Evolutionary conservation across 1,140 invertebrate genomes (phyloP), one percentile per base, ranked within the genome.

Genomic region (Drosophila oshimai): DNA sequence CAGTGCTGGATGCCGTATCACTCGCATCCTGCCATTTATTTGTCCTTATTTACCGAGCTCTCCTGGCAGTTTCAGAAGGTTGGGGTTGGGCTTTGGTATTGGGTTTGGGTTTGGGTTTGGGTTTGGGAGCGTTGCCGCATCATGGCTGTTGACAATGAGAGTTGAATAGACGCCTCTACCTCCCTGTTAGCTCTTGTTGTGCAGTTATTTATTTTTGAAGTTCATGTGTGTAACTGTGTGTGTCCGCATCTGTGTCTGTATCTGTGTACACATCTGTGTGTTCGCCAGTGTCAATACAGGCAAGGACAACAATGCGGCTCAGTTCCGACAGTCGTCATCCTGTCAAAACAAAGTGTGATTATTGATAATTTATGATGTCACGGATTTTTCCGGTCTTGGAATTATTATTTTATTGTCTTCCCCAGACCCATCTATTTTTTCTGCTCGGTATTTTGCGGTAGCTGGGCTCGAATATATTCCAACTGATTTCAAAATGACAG

Each of bases 301-400:
- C 49, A 60, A 60, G 55, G 74, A 71, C 60, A 84, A 79, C 79
- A 84, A 84, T 78, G 79, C 79, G 69, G 79, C 67, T 79, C 70
- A 64, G 76, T 74, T 80, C 60, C 78, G 69, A 81, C 79, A 78
- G 77, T 76, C 70, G 64, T 78, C 74, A 83, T 88, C 77, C 84
- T 89, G 86, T 89, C 86, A 89, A 86, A 89, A 89, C 80, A 89
- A 83, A 89, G 81, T 89, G 86, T 86, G 86, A 89, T 89, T 89
- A 89, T 89, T 76, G 86, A 89, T 89, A 89, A 89, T 89, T 89
- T 89, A 89, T 89, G 86, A 89, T 89, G 86, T 89, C 80, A 88
- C 74, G 74, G 83, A 74, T 67, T 74, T 74, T 79, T 80, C 80
- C 71, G 70, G 51, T 68, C 55, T 58, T 58, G 51, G 60, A 58